Evolutionary conservation across 2,888 invertebrate species (phyloP), one percentile per base, ranked within the genome.

Genomic region (Drosophila crucigera): DNA sequence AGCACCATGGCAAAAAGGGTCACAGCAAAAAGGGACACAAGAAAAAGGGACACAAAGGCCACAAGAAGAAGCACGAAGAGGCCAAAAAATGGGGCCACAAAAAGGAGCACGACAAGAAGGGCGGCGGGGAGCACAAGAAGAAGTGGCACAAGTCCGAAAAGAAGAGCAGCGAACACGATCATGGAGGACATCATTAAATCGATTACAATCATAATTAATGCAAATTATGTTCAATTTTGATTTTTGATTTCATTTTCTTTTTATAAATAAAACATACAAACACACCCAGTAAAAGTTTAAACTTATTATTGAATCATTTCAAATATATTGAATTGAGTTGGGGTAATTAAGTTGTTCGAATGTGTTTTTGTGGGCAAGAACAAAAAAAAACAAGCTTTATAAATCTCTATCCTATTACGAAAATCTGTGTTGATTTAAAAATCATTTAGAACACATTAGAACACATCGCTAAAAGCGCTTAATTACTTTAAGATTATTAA

Each of bases 1-100:
- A 96, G 83, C 96, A 97, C 90, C 96, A 97, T 80, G 97, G 97
- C 43, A 96, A 97, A 93, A 96, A 97, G 91, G 97, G 97, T 3
- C 95, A 96, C 87, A 95, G 96, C 91, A 96, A 97, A 91, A 96
- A 97, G 91, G 97, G 97, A 9, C 95, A 96, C 70, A 97, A 97
- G 91, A 95, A 97, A 91, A 95, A 97, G 88, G 96, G 96, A 47
- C 95, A 97, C 89, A 96, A 96, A 83, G 97, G 97, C 0, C 97
- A 97, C 93, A 96, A 97, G 93, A 95, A 96, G 74, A 95, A 96
- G 67, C 96, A 95, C 22, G 97, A 97, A 10, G 97, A 97, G 89
- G 96, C 97, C 73, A 95, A 95, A 75, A 97, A 97, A 90, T 95
- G 96, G 92, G 95, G 95, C 39, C 96, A 97, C 92, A 96, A 96